Base-by-base conservation (phyloP, 2,888 invertebrate species). In the Cloeon dipterum region DNA sequence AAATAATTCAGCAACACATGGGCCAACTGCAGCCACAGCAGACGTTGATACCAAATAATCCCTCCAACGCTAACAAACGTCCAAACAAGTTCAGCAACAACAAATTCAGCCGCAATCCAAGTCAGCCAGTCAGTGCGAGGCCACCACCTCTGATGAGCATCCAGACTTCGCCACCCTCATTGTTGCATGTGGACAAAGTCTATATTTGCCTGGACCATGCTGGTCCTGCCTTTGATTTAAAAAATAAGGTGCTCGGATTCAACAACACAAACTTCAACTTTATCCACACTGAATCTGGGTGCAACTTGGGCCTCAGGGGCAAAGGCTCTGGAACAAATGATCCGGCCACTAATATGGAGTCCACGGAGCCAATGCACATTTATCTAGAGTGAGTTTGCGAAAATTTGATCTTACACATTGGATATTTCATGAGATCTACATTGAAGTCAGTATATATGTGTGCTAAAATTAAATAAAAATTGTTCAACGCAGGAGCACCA, bases 161-260 rank as follows among this genome's bases (percentile, higher is more conserved):
- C 40, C 56, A 55, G 43, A 54, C 58, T 23, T 38, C 38, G 10
- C 33, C 34, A 34, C 38, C 38, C 18, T 38, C 38, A 13, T 23
- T 38, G 34, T 34, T 38, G 26, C 32, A n/a, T n/a, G n/a, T n/a
- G 53, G 79, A 81, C 54, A 79, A 78, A 58, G 67, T 82, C 44
- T 72, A 72, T 47, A 66, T 79, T 46, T 78, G 78, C 26, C 60
- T 81, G 45, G 79, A 81, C 48, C 70, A 74, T 61, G 72, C 76
- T 36, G 76, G 78, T 20, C 68, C 71, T 42, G 65, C 68, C 42
- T 81, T 78, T 54, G 75, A 78, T 53, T 67, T 79, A 45, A 68
- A 74, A 51, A 69, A 70, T 44, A 72, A 77, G 49, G 67, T 81
- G 46, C 61, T 76, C 43, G 82, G 82, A 38, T 61, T 65, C 50